These are phyloP conservation scores for Nymphalis c-album DNA, from an alignment of 2,888 invertebrate genomes.

Conservation along the genomic window DNA sequence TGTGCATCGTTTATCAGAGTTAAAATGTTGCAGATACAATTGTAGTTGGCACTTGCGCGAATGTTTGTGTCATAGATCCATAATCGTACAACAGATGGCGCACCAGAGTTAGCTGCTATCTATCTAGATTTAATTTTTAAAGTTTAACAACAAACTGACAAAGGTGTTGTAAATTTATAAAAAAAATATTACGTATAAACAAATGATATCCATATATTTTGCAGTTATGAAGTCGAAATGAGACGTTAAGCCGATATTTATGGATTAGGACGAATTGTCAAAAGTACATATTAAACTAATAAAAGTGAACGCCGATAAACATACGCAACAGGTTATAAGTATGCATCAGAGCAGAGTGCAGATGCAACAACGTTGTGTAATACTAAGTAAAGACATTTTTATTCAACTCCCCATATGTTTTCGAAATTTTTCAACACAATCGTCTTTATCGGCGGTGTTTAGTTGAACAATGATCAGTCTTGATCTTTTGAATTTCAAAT, in stretches of 20 bases:
- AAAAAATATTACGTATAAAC: not conserved
- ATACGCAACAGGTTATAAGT: constrained; percentile 60
- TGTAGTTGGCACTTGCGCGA: no score
- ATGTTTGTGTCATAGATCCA: no score
- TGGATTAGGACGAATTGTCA: constrained; percentile 32
- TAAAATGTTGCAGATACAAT: no score
- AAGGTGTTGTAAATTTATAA: not conserved
- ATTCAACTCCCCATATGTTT: constrained; percentile 32
- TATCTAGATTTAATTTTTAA: no score
- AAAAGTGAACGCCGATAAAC: constrained; percentile 32
- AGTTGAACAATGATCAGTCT: no score
- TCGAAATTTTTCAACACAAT: constrained; percentile 18
- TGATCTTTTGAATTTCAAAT: no score
- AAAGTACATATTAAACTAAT: constrained; percentile 23
- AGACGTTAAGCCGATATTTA: constrained; percentile 22
- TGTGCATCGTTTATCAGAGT: no score
- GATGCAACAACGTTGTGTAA: constrained; percentile 57
- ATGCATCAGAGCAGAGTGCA: constrained; percentile 53
- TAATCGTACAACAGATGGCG: no score
- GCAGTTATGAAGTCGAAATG: constrained; percentile 18
- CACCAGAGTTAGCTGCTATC: no score
- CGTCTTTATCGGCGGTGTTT: not conserved
- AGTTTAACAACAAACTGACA: not conserved
- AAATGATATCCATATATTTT: constrained; percentile 14
- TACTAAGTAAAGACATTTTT: constrained; percentile 40